Evolutionary conservation across 2,888 invertebrate species (phyloP).

Genomic region (Listrodromus nycthemerus): DNA sequence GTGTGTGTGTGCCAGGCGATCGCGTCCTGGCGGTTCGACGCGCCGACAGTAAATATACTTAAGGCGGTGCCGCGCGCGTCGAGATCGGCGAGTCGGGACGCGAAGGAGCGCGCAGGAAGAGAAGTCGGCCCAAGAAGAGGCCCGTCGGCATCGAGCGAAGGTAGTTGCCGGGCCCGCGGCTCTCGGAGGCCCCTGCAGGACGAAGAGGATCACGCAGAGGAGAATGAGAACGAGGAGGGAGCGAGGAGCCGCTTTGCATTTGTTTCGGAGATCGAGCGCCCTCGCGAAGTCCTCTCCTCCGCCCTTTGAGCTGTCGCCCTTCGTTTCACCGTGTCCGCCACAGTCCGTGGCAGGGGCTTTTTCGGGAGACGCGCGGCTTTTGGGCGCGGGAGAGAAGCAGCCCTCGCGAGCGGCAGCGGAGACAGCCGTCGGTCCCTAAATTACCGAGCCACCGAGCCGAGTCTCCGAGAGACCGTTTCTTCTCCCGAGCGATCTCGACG

Average conservation of each 20-base stretch:
- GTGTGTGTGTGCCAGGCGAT: slow-evolving; percentile 61
- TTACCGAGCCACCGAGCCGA: slow-evolving; percentile 73
- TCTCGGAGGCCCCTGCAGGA: slow-evolving; percentile 41
- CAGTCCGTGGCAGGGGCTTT: slow-evolving; percentile 58
- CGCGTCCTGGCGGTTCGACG: slow-evolving; percentile 68
- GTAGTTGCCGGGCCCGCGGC: slow-evolving; percentile 57
- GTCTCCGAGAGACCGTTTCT: slow-evolving; percentile 17
- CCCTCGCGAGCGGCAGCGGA: slow-evolving; percentile 25
- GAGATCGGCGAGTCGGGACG: slow-evolving; percentile 49
- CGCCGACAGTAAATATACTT: slow-evolving; percentile 79
- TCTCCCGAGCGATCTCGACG: slow-evolving; percentile 16
- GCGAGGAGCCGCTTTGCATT: slow-evolving; percentile 80
- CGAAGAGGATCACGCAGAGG: slow-evolving; percentile 45
- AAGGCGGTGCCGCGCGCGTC: slow-evolving; percentile 76
- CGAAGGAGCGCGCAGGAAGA: slow-evolving; percentile 43
- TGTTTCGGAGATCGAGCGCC: slow-evolving; percentile 78
- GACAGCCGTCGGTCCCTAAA: slow-evolving; percentile 81
- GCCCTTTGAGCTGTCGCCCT: slow-evolving; percentile 80
- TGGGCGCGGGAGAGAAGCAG: background rate
- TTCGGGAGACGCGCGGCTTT: slow-evolving; percentile 43
- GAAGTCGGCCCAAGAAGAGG: slow-evolving; percentile 29
- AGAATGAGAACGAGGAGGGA: slow-evolving; percentile 40
- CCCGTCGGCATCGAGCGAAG: slow-evolving; percentile 56
- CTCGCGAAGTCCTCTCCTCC: slow-evolving; percentile 66
- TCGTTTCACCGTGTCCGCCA: slow-evolving; percentile 72